A percentile compares a stretch with the other conserved stretches of the same genome.
Conservation (phyloP, 2,888 invertebrate genomes). For the Automeris io region DNA sequence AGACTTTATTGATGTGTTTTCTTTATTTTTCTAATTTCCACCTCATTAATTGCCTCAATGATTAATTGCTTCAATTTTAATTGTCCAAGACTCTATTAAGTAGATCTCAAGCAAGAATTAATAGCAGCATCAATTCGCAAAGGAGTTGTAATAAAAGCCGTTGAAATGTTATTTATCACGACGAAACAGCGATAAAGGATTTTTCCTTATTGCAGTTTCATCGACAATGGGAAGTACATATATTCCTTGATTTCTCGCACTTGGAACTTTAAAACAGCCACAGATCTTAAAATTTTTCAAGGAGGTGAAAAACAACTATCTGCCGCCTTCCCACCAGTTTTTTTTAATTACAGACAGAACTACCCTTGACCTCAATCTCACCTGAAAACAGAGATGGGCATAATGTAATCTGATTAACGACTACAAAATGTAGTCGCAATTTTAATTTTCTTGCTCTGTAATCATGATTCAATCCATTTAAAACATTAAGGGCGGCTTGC, state of each 20-base stretch:
- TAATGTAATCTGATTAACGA: too few species aligned
- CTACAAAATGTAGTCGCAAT: too few species aligned
- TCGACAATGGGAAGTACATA: conserved; percentile 1
- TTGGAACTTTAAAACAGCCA: conserved; percentile 3
- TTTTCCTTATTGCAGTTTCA: conserved; percentile 19
- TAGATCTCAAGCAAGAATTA: conserved; percentile 32
- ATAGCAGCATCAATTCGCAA: conserved; percentile 38
- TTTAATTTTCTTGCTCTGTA: too few species aligned
- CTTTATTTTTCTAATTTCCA: conserved; percentile 1
- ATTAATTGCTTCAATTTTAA: conserved; percentile 22
- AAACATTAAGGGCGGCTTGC: too few species aligned
- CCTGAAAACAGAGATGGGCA: too few species aligned
- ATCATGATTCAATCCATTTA: too few species aligned
- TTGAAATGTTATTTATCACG: conserved; percentile 32
- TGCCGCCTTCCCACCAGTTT: too few species aligned
- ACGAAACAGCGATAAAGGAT: conserved; percentile 19
- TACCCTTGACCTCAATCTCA: too few species aligned
- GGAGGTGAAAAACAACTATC: too few species aligned
- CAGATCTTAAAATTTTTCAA: too few species aligned
- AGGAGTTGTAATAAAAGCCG: conserved; percentile 30
- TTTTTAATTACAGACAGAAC: too few species aligned
- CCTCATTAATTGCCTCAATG: not conserved
- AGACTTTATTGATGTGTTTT: too few species aligned
- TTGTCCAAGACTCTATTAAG: conserved; percentile 29
- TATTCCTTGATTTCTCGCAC: not conserved